A percentile compares a stretch with the other conserved stretches of the same genome.
Evolutionary conservation across 2,888 invertebrate species (phyloP).

Genomic region (Dermolepida albohirtum): DNA sequence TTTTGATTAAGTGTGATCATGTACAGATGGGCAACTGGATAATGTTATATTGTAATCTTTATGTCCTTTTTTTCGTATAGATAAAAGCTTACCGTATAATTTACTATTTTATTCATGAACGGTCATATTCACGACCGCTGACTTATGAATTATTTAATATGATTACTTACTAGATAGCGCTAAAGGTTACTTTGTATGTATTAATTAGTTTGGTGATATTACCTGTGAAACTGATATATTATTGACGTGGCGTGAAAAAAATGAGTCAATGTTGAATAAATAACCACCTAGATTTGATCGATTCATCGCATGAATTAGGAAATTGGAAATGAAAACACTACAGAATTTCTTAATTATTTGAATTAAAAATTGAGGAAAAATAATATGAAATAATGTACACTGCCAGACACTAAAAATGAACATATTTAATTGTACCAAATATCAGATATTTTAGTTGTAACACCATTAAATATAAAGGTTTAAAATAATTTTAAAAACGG

Average conservation of each 20-base stretch:
- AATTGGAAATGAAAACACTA: too few relatives aligned
- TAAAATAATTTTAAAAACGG: too few relatives aligned
- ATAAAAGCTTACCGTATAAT: not conserved
- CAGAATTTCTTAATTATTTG: too few relatives aligned
- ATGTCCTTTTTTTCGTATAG: constrained; percentile 8
- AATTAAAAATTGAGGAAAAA: too few relatives aligned
- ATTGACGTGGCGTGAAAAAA: not conserved
- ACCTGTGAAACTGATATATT: not conserved
- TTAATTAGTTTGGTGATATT: constrained; percentile 18
- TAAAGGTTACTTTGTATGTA: constrained; percentile 8
- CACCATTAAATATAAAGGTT: too few relatives aligned
- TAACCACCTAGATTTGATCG: not conserved
- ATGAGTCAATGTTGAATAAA: not conserved
- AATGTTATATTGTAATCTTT: constrained; percentile 10
- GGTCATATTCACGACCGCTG: constrained; percentile 13
- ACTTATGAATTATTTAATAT: constrained; percentile 28
- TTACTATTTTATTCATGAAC: constrained; percentile 24
- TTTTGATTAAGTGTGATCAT: too few relatives aligned
- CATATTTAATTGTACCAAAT: too few relatives aligned
- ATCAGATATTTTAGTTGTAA: too few relatives aligned
- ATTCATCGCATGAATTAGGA: too few relatives aligned
- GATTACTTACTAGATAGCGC: constrained; percentile 14
- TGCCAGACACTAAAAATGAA: too few relatives aligned
- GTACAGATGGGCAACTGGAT: not conserved
- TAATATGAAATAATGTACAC: too few relatives aligned